A percentile compares a stretch with the other conserved stretches of the same genome.
Evolutionary conservation across 92 coral and sea anemone genomes (phyloP).

Genomic region (Palythoa caribaeorum): DNA sequence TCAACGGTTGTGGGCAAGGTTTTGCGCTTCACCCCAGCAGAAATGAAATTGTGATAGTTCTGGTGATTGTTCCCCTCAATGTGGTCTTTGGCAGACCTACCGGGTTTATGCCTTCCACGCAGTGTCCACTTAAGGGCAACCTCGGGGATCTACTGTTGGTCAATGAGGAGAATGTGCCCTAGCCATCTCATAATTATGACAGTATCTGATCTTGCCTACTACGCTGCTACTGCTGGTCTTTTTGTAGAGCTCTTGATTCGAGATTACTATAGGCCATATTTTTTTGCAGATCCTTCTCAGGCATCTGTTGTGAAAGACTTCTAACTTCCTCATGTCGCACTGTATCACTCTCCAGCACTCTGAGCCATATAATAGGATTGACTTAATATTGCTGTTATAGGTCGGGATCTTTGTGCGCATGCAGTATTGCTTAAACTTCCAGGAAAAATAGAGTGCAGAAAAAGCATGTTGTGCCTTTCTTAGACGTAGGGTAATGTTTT

Average conservation of each 20-base stretch:
- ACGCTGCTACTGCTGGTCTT: background rate
- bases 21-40: background rate
- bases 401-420: no score
- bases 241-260: background rate
- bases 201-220: background rate
- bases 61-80: background rate
- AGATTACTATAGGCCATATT: background rate
- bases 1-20: background rate
- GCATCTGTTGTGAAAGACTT: background rate
- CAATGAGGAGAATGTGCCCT: background rate
- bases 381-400: no score
- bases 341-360: no score
- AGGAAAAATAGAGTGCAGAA: no score
- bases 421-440: no score
- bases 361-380: no score
- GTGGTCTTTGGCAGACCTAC: conserved; percentile 1
- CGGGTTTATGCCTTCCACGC: background rate
- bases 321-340: no score
- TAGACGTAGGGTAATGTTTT: no score
- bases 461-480: no score
- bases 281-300: background rate
- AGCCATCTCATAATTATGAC: background rate
- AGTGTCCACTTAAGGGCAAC: conserved; percentile 8
- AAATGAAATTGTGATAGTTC: background rate
- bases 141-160: background rate